These are phyloP conservation scores for Hipposideros armiger DNA, from an alignment of 2,113 vertebrate species.

Conservation along the genomic window DNA sequence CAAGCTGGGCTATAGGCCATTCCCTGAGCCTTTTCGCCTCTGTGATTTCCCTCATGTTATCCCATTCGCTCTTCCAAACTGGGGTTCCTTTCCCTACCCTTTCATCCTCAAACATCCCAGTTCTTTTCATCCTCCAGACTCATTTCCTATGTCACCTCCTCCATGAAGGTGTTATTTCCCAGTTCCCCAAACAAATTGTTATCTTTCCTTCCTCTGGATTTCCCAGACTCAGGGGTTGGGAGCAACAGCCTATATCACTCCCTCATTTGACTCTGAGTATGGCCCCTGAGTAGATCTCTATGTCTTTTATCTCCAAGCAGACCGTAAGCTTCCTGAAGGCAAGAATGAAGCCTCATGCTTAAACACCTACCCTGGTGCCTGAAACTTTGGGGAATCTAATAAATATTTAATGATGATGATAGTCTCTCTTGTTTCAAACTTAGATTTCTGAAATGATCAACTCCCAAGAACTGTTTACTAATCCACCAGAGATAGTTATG, in stretches of 20 bases:
- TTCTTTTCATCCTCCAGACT: not conserved
- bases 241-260: not conserved
- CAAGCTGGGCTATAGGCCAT: not conserved
- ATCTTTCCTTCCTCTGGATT: not conserved
- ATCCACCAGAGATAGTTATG: not conserved
- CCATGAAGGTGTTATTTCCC: not conserved
- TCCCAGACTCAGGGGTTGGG: not conserved
- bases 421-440: not conserved
- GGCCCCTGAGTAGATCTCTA: not conserved
- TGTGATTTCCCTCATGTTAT: not conserved
- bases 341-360: not conserved
- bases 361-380: not conserved
- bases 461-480: not conserved
- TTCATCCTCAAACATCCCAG: not conserved
- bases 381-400: not conserved
- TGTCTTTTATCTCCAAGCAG: not conserved
- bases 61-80: not conserved
- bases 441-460: slow-evolving; percentile 13
- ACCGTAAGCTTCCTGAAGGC: not conserved
- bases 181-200: not conserved
- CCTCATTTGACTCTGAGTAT: not conserved
- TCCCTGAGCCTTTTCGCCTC: not conserved
- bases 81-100: not conserved
- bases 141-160: not conserved
- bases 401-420: not conserved